Percentiles rank a stretch among this genome's conserved stretches.
These are phyloP conservation scores for Trachemys scripta DNA, from an alignment of 2,113 vertebrate genomes.

Conservation along the genomic window DNA sequence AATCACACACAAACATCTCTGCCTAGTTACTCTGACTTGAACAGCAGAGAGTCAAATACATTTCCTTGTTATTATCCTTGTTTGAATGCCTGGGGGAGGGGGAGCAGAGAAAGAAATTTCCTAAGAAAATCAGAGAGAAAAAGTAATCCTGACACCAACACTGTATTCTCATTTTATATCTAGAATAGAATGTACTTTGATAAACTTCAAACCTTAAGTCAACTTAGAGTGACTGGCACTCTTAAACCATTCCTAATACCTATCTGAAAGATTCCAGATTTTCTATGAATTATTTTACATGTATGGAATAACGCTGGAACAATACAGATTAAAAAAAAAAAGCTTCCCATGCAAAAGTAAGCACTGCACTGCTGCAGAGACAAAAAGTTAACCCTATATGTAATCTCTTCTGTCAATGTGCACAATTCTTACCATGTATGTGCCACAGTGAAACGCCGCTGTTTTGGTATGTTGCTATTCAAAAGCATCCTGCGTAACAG, in stretches of 20 bases:
- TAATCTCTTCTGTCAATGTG: neutral
- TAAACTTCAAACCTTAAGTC: constrained; percentile 57
- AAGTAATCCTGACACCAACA: neutral
- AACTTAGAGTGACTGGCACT: constrained; percentile 48
- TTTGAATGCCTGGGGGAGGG: neutral
- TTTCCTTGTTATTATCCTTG: neutral
- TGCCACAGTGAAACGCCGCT: constrained; percentile 96
- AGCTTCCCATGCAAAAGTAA: neutral
- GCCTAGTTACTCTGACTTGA: neutral
- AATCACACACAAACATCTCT: neutral
- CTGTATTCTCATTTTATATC: constrained; percentile 46
- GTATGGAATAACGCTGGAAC: neutral
- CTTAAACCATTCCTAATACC: neutral
- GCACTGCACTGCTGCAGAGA: neutral
- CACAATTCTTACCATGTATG: constrained; percentile 94
- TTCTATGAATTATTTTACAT: neutral
- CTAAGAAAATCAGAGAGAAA: constrained; percentile 46
- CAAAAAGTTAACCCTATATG: neutral
- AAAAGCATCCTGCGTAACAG: constrained; percentile 96
- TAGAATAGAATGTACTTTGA: constrained; percentile 52
- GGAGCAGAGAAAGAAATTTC: neutral
- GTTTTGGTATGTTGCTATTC: constrained; percentile 94
- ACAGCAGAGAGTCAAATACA: neutral
- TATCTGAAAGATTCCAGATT: neutral
- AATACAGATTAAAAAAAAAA: neutral